Evolutionary conservation across 2,113 vertebrate genomes (phyloP).

Genomic region (Chionomys nivalis): DNA sequence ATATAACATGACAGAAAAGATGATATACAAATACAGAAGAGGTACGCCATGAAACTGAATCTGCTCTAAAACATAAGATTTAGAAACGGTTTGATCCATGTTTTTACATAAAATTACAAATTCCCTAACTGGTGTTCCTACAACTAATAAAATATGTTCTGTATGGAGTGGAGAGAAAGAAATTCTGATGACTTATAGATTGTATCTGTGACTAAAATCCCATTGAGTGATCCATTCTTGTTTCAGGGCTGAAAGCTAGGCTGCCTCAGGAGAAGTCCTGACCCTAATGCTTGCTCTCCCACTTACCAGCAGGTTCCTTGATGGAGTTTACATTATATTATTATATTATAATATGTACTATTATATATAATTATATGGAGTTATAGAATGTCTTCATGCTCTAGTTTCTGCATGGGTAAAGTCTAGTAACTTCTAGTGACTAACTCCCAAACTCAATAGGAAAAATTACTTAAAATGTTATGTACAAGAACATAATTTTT

Average conservation of each 20-base stretch:
- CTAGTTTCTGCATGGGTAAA: background rate
- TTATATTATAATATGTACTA: too few species aligned
- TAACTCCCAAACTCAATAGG: background rate
- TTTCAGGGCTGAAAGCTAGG: background rate
- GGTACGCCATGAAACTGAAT: background rate
- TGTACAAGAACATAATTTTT: background rate
- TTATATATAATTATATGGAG: background rate
- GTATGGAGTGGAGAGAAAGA: background rate
- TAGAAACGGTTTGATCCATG: background rate
- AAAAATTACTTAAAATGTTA: background rate
- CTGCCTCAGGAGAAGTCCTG: background rate
- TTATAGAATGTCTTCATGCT: background rate
- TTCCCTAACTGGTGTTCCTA: background rate
- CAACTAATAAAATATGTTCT: background rate
- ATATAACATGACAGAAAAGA: background rate
- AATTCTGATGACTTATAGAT: background rate
- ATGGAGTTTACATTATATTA: background rate
- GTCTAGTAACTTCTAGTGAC: background rate
- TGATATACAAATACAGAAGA: background rate
- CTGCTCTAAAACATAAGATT: background rate
- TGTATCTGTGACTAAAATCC: background rate
- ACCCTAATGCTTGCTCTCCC: background rate
- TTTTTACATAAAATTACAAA: conserved; percentile 18
- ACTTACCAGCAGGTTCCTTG: background rate
- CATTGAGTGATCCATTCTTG: background rate